Evolutionary conservation across 2,888 invertebrate genomes (phyloP).

Genomic region (Metellina segmentata): DNA sequence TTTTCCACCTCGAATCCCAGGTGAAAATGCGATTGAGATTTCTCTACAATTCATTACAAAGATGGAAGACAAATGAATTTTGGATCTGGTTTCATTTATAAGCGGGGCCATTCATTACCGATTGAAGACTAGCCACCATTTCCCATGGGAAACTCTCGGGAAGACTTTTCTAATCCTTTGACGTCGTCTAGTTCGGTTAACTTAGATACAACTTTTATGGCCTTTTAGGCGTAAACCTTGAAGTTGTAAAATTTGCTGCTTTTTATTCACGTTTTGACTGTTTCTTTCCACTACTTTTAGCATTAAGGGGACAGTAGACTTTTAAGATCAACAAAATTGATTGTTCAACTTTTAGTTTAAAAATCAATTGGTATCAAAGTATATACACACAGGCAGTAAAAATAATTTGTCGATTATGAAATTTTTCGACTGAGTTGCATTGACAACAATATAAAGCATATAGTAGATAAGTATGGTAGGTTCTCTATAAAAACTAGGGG

Average conservation of each 20-base stretch:
- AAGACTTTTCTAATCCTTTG: background rate
- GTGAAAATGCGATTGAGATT: constrained; percentile 32
- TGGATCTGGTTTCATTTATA: constrained; percentile 32
- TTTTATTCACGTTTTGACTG: background rate
- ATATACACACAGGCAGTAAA: no score
- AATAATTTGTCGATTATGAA: no score
- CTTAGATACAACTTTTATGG: background rate
- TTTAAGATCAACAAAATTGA: no score
- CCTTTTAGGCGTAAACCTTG: background rate
- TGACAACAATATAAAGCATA: no score
- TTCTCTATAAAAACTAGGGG: no score
- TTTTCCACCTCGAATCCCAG: constrained; percentile 9
- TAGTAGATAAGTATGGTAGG: no score
- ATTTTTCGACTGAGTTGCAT: no score
- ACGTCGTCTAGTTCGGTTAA: background rate
- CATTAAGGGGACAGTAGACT: no score
- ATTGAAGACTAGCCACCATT: background rate
- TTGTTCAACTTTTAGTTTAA: no score
- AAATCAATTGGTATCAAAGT: no score
- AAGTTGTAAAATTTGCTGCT: background rate
- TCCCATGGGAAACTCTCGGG: background rate
- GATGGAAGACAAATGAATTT: constrained; percentile 36
- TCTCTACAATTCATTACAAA: background rate
- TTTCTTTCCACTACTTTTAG: background rate
- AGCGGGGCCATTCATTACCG: constrained; percentile 12